Evolutionary conservation across 2,113 vertebrate species (phyloP).

Genomic region (Leucosticte australis): DNA sequence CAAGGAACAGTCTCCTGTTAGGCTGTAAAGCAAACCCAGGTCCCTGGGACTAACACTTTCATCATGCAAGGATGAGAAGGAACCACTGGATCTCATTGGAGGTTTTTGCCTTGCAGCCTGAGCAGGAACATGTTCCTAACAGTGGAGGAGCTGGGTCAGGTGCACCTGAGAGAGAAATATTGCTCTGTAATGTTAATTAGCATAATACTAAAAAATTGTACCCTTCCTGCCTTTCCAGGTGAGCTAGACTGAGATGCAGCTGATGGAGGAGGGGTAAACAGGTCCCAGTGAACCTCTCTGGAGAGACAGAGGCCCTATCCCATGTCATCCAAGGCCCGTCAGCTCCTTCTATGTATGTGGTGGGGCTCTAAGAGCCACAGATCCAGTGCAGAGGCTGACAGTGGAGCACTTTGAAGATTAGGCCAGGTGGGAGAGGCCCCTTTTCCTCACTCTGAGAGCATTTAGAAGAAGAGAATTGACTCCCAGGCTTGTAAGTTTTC

Average conservation of each 20-base stretch:
- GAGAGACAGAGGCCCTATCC: not conserved
- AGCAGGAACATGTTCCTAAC: not conserved
- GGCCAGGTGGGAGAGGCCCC: not conserved
- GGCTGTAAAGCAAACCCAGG: not conserved
- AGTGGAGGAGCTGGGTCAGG: not conserved
- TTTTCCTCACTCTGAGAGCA: not conserved
- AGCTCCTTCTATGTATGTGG: not conserved
- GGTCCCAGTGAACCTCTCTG: not conserved
- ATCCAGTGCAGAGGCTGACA: not conserved
- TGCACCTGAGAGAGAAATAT: not conserved
- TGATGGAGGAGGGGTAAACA: not conserved
- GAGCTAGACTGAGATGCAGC: not conserved
- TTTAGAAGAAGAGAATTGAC: not conserved
- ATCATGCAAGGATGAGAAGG: not conserved
- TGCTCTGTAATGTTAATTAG: not conserved
- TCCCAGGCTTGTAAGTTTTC: not conserved
- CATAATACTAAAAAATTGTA: rapidly evolving
- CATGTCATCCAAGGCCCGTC: not conserved
- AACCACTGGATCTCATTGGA: not conserved
- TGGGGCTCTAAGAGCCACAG: not conserved
- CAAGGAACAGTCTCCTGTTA: not conserved
- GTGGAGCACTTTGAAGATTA: not conserved
- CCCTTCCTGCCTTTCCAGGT: not conserved
- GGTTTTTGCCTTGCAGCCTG: not conserved
- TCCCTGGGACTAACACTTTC: not conserved